Conservation (phyloP, 2,797 vertebrate species). For the Chelon auratus region DNA sequence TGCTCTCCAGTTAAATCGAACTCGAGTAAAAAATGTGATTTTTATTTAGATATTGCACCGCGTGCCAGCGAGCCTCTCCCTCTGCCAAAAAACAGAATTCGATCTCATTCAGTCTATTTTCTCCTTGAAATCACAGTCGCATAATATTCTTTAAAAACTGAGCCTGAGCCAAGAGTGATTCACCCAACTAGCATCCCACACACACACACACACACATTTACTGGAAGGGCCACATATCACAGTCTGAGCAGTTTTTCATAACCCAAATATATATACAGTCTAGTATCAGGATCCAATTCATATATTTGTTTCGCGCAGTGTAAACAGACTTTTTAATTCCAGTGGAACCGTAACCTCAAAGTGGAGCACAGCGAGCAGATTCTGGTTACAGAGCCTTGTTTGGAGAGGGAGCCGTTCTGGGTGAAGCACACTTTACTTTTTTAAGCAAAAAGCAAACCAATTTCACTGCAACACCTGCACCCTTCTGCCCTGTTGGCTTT, state of each 20-base stretch:
- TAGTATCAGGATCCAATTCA: slow-evolving; percentile 64
- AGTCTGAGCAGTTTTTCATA: slow-evolving; percentile 65
- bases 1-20: slow-evolving; percentile 80
- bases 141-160: slow-evolving; percentile 73
- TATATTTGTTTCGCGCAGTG: slow-evolving; percentile 67
- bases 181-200: slow-evolving; percentile 65
- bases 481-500: slow-evolving; percentile 77
- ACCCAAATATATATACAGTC: slow-evolving; percentile 67
- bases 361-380: slow-evolving; percentile 49
- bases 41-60: slow-evolving; percentile 80
- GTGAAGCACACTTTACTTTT: slow-evolving; percentile 69
- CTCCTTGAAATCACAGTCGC: slow-evolving; percentile 69
- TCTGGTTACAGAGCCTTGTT: slow-evolving; percentile 59
- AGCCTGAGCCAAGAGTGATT: slow-evolving; percentile 69
- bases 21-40: slow-evolving; percentile 80
- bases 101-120: slow-evolving; percentile 75
- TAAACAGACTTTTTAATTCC: slow-evolving; percentile 75
- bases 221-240: slow-evolving; percentile 69
- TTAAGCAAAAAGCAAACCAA: slow-evolving; percentile 77
- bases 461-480: slow-evolving; percentile 71
- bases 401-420: slow-evolving; percentile 58
- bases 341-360: slow-evolving; percentile 67
- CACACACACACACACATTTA: slow-evolving; percentile 59
- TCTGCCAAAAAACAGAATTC: slow-evolving; percentile 76
- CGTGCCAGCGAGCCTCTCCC: slow-evolving; percentile 68